Evolutionary conservation across 2,113 vertebrate species (phyloP).

Genomic region (Chamaetylas fuelleborni): DNA sequence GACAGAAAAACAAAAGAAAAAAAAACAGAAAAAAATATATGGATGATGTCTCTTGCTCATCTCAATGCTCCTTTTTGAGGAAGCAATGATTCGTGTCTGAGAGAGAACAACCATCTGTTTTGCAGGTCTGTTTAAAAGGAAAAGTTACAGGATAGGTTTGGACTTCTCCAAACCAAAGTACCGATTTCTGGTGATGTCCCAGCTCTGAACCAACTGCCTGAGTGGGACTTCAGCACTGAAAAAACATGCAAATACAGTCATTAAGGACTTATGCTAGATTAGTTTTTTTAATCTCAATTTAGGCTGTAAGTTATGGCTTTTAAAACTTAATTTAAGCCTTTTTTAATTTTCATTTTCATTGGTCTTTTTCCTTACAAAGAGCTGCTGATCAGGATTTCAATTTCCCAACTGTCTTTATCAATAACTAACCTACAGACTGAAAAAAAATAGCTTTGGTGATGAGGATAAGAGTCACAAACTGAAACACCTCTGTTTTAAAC

Average conservation of each 20-base stretch:
- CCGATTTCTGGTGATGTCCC: conserved; percentile 25
- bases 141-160: conserved; percentile 27
- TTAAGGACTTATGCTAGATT: neutral
- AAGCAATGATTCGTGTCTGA: conserved; percentile 76
- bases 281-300: neutral
- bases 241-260: conserved; percentile 55
- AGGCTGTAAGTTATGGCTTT: neutral
- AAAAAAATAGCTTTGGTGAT: neutral
- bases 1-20: conserved; percentile 84
- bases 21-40: conserved; percentile 77
- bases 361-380: neutral
- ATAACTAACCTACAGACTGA: neutral
- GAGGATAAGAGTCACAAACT: conserved; percentile 33
- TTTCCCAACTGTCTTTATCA: neutral
- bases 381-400: neutral
- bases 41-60: conserved; percentile 81
- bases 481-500: conserved; percentile 33
- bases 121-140: conserved; percentile 47
- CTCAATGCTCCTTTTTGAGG: conserved; percentile 75
- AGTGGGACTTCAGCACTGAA: conserved; percentile 44
- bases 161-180: conserved; percentile 52
- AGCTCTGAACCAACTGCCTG: conserved; percentile 34
- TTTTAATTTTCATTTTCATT: neutral
- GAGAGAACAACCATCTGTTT: conserved; percentile 72
- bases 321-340: neutral